Conservation (phyloP, 2,113 vertebrate species). For the Chinchilla lanigera region DNA sequence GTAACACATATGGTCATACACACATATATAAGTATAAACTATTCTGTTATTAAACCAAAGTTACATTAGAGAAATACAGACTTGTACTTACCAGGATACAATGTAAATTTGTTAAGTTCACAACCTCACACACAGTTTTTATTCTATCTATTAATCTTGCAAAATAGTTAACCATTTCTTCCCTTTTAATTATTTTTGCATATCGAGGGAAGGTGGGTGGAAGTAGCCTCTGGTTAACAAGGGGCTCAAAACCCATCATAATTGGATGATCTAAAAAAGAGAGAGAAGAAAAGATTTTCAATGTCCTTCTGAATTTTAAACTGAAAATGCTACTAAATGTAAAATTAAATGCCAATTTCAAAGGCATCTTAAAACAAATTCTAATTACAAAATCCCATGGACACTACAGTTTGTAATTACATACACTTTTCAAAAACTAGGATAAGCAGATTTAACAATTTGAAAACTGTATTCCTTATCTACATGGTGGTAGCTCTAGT, state of each 20-base stretch:
- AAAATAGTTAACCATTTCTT: conserved; percentile 99
- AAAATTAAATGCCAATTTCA: conserved; percentile 42
- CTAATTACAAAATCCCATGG: background rate
- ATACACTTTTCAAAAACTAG: background rate
- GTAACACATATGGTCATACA: background rate
- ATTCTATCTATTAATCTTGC: conserved; percentile 97
- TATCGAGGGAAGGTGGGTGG: conserved; percentile 99
- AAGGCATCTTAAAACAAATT: conserved; percentile 53
- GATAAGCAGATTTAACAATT: background rate
- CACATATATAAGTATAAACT: background rate
- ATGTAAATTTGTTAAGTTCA: conserved; percentile 97
- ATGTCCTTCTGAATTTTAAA: conserved; percentile 43
- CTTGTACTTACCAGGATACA: conserved; percentile 94
- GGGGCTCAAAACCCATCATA: conserved; percentile 99
- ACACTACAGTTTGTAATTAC: conserved; percentile 36
- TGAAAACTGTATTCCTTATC: background rate
- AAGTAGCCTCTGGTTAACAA: conserved; percentile 98
- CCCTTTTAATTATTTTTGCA: conserved; percentile 99
- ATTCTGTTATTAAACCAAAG: conserved; percentile 32
- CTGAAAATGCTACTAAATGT: conserved; percentile 54
- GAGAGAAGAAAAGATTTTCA: conserved; percentile 41
- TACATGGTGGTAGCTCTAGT: background rate
- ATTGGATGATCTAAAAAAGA: conserved; percentile 95
- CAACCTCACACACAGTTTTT: conserved; percentile 98
- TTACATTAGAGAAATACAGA: conserved; percentile 61